A percentile compares a stretch with the other conserved stretches of the same genome.
These are phyloP conservation scores for Ammodytes dubius DNA, from an alignment of 2,113 vertebrate genomes.

Conservation along the genomic window DNA sequence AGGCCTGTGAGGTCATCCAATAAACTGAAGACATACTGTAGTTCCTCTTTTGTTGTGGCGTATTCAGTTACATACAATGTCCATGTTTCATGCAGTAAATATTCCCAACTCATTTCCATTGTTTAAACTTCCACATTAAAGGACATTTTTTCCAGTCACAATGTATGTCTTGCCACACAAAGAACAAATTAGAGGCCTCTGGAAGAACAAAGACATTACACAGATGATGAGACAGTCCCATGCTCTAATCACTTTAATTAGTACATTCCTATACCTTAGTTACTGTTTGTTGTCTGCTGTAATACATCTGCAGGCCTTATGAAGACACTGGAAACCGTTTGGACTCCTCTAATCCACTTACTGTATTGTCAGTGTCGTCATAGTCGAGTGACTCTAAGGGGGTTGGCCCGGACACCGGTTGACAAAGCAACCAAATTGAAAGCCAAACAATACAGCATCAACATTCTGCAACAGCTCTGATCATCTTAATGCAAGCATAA, in stretches of 20 bases:
- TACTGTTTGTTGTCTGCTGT: constrained; percentile 45
- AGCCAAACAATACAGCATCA: constrained; percentile 13
- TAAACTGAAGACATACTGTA: background rate
- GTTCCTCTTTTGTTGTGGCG: background rate
- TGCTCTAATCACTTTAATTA: constrained; percentile 64
- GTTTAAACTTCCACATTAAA: background rate
- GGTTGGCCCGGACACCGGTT: constrained; percentile 5
- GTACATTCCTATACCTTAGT: constrained; percentile 55
- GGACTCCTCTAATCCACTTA: constrained; percentile 26
- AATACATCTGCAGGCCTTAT: constrained; percentile 16
- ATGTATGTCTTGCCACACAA: constrained; percentile 2
- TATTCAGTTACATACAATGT: constrained; percentile 5
- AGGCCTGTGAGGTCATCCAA: constrained; percentile 3
- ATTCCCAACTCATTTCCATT: background rate
- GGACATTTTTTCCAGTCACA: constrained; percentile 4
- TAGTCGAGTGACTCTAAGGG: constrained; percentile 20
- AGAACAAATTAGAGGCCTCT: constrained; percentile 27
- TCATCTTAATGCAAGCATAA: constrained; percentile 25
- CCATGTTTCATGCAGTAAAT: background rate
- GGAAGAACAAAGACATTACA: constrained; percentile 23
- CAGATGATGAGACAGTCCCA: background rate
- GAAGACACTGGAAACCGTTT: constrained; percentile 39
- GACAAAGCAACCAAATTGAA: constrained; percentile 48
- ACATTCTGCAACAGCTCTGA: background rate
- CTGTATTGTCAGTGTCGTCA: constrained; percentile 42